Base-by-base conservation (phyloP, 2,888 invertebrate genomes). In the Sphaeridia pumilis region DNA sequence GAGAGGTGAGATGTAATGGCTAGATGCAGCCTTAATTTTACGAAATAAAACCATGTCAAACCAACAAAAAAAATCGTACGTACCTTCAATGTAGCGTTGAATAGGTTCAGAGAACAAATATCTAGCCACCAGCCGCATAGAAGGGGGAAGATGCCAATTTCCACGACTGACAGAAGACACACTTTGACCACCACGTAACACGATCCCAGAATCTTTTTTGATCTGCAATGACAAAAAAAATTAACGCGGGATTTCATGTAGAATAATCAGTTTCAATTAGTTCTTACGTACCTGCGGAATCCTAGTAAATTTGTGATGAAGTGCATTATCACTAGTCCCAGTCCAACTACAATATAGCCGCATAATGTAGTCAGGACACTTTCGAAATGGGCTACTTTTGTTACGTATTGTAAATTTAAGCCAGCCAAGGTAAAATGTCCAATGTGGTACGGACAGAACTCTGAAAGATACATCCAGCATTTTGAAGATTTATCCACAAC, bases 71-170 rank as follows among this genome's bases (percentile, higher is more conserved):
- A n/a, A n/a, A n/a, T n/a, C 17, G 20, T 2, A 22, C 26, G 14
- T 68, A 89, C 89, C 69, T 83, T 83, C 0, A 92, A 76, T 0
- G 85, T 86, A 1, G 90, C 88, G 69, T 90, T 89, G 65, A 90
- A 88, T 78, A 92, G 80, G 0, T 87, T 82, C 63, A 98, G 73
- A 0, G 97, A 95, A 69, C 98, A 98, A 53, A 98, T 86, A 69
- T 98, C 98, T 55, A 98, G 74, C 97, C 98, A 98, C 92, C 95
- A 97, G 7, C 98, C 98, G 68, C 95, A 97, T 20, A 97, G 84
- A 4, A 97, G 74, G 0, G 98, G 98, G 65, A 98, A 81, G 1
- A 97, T 85, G 2, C 97, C 95, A 57, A 98, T 92, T 76, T 98
- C 98, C 25, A 95, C 86, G 34, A 97, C 92, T 3, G 94, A 89